Conservation (phyloP, 2,888 invertebrate species). For the Ophraella communa region DNA sequence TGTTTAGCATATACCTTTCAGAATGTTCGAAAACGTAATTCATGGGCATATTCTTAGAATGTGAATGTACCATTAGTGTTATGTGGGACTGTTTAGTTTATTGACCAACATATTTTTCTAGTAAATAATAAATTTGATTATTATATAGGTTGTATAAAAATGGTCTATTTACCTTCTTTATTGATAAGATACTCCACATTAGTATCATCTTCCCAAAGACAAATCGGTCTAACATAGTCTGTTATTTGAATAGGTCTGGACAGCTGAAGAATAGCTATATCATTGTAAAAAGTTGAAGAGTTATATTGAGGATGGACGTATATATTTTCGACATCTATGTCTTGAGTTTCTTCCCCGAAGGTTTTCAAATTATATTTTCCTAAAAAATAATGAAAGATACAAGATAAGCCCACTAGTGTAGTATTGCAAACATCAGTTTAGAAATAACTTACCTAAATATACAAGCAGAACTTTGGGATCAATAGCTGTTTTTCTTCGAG, state of each 20-base stretch:
- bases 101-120: too few relatives aligned
- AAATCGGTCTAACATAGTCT: conserved; percentile 64
- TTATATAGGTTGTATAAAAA: too few relatives aligned
- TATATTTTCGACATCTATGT: conserved; percentile 58
- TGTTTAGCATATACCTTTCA: too few relatives aligned
- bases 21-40: too few relatives aligned
- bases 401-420: too few relatives aligned
- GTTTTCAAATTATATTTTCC: conserved; percentile 52
- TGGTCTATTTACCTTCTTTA: conserved; percentile 46
- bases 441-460: neutral
- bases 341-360: conserved; percentile 60
- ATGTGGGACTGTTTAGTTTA: too few relatives aligned
- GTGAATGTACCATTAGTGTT: too few relatives aligned
- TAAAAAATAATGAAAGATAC: conserved; percentile 36
- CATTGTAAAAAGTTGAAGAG: conserved; percentile 57
- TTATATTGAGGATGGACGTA: conserved; percentile 58
- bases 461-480: neutral
- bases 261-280: conserved; percentile 65
- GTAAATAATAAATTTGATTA: too few relatives aligned
- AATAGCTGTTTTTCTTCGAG: neutral
- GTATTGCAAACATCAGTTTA: too few relatives aligned
- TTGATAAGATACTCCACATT: conserved; percentile 45
- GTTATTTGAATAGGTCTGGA: conserved; percentile 61
- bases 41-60: too few relatives aligned
- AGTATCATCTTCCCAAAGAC: conserved; percentile 62